phyloP scores from a whole-genome alignment of 2,797 vertebrate genomes.

The Hirundo rustica region DNA sequence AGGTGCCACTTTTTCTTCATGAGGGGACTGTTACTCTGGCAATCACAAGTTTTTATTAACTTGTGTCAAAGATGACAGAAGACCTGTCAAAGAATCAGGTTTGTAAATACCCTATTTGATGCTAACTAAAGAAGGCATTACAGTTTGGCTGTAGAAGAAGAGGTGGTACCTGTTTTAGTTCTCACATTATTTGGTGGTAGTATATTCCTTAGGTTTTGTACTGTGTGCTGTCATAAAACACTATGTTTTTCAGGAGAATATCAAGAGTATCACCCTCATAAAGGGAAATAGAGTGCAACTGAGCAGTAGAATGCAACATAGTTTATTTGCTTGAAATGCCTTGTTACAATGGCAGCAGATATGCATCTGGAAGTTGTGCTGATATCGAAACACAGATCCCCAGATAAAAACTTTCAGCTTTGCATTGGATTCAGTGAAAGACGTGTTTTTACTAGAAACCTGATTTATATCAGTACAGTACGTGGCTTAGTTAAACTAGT shows the following conservation, averaged over 20 bases:
- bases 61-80: neutral
- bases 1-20: neutral
- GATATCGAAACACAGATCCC: neutral
- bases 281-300: neutral
- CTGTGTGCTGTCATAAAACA: neutral
- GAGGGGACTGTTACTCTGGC: neutral
- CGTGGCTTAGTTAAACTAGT: neutral
- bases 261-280: neutral
- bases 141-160: neutral
- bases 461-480: neutral
- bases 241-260: neutral
- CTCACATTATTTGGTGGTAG: neutral
- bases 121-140: neutral
- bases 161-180: neutral
- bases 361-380: neutral
- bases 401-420: neutral
- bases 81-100: neutral
- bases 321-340: neutral
- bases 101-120: neutral
- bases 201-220: neutral
- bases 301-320: neutral
- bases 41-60: neutral
- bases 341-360: neutral
- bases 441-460: neutral
- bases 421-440: neutral